These are phyloP conservation scores for Tortricodes alternella DNA, from an alignment of 2,888 invertebrate species.

Conservation along the genomic window DNA sequence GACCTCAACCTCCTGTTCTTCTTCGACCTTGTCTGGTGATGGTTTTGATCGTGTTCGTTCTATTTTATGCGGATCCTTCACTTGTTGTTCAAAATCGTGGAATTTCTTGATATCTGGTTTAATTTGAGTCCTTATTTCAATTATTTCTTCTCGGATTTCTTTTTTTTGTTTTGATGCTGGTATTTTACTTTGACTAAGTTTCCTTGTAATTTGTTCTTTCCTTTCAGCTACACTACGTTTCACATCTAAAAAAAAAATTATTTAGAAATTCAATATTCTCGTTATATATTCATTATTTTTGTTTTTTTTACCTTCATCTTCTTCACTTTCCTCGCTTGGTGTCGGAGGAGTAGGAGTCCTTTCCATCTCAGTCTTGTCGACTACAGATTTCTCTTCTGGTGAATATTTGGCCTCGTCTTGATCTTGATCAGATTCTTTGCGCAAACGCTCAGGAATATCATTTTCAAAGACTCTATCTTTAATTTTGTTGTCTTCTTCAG, in stretches of 20 bases:
- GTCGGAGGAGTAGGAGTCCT: conserved; percentile 61
- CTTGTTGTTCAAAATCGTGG: conserved; percentile 78
- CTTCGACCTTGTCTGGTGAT: conserved; percentile 64
- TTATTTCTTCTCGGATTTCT: conserved; percentile 88
- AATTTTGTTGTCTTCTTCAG: conserved; percentile 77
- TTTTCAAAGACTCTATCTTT: conserved; percentile 71
- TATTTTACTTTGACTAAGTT: conserved; percentile 87
- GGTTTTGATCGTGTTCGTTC: conserved; percentile 69
- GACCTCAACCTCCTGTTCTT: conserved; percentile 54
- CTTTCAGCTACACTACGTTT: conserved; percentile 90
- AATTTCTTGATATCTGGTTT: conserved; percentile 80
- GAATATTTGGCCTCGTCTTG: conserved; percentile 89
- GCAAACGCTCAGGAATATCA: conserved; percentile 61
- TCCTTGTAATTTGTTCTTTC: conserved; percentile 88
- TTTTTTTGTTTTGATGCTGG: conserved; percentile 88
- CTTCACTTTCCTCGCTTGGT: conserved; percentile 79
- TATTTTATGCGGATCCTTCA: conserved; percentile 67
- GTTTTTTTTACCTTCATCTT: conserved; percentile 70
- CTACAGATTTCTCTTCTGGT: conserved; percentile 89
- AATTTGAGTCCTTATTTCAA: conserved; percentile 87
- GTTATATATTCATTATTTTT: background rate
- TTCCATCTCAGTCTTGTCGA: conserved; percentile 85
- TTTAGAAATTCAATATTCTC: background rate
- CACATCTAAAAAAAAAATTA: conserved; percentile 58
- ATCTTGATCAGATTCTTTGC: conserved; percentile 66